Conservation (phyloP, 2,888 invertebrate species). For the Lepidocyrtinus sp. region DNA sequence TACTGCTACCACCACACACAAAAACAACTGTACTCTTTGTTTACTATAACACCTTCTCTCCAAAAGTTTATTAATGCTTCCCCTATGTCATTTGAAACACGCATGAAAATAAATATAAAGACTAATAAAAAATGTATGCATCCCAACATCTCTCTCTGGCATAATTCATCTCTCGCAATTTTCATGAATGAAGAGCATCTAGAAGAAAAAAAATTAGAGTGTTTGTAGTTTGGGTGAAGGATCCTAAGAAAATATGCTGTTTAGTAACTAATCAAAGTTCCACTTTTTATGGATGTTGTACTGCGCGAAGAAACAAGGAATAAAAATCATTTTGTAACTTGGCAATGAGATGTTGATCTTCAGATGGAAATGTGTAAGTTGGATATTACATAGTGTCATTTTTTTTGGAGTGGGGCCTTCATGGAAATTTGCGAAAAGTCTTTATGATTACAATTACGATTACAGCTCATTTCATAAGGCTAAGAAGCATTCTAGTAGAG, state of each 20-base stretch:
- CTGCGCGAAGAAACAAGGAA: neutral
- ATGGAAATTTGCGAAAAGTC: neutral
- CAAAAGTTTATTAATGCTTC: too few species aligned
- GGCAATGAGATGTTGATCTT: too few species aligned
- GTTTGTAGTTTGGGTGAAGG: neutral
- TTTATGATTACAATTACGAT: too few species aligned
- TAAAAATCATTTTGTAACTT: neutral
- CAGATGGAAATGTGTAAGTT: neutral
- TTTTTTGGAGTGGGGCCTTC: neutral
- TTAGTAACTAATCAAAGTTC: neutral
- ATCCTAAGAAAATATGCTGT: neutral
- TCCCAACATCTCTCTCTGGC: neutral
- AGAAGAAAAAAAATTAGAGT: neutral
- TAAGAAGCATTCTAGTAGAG: too few species aligned
- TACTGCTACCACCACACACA: too few species aligned
- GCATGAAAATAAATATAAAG: neutral
- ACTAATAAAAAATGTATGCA: neutral
- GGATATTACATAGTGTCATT: too few species aligned
- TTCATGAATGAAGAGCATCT: neutral
- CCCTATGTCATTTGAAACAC: neutral
- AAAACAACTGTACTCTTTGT: too few species aligned
- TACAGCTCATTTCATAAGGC: too few species aligned
- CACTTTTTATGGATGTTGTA: neutral
- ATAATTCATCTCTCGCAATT: neutral
- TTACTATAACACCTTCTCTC: too few species aligned